Evolutionary conservation across 2,797 vertebrate genomes (phyloP).

Genomic region (Fistularia commersonii): DNA sequence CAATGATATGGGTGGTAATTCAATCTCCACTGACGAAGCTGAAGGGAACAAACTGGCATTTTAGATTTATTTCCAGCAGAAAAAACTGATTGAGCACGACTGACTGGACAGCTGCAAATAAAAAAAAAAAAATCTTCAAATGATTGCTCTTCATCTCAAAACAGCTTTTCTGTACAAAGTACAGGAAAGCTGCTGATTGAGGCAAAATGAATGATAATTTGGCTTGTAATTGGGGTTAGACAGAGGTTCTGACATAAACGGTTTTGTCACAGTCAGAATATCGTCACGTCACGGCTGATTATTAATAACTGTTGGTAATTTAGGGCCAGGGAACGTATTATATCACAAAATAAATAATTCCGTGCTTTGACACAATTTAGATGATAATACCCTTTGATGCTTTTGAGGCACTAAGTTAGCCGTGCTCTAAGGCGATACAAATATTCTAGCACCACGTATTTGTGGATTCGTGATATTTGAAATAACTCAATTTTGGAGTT

Average conservation of each 20-base stretch:
- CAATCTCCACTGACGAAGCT: no score
- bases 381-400: conserved; percentile 15
- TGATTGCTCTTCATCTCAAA: conserved; percentile 13
- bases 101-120: not conserved
- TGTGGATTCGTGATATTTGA: not conserved
- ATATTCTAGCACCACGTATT: not conserved
- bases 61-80: no score
- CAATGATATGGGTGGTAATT: no score
- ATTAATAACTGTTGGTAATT: conserved; percentile 64
- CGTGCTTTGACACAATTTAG: conserved; percentile 49
- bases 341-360: conserved; percentile 22
- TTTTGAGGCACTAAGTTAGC: conserved; percentile 20
- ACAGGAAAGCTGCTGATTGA: conserved; percentile 37
- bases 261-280: conserved; percentile 66
- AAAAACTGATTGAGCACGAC: no score
- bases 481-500: not conserved
- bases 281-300: conserved; percentile 67
- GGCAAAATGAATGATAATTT: conserved; percentile 61
- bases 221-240: conserved; percentile 72
- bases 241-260: conserved; percentile 68
- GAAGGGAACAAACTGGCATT: no score
- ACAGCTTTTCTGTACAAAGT: conserved; percentile 18
- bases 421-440: conserved; percentile 1
- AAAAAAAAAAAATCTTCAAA: conserved; percentile 8
- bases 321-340: conserved; percentile 38